A percentile compares a stretch with the other conserved stretches of the same genome.
Conservation (phyloP, 2,113 vertebrate species). For the Peromyscus leucopus region DNA sequence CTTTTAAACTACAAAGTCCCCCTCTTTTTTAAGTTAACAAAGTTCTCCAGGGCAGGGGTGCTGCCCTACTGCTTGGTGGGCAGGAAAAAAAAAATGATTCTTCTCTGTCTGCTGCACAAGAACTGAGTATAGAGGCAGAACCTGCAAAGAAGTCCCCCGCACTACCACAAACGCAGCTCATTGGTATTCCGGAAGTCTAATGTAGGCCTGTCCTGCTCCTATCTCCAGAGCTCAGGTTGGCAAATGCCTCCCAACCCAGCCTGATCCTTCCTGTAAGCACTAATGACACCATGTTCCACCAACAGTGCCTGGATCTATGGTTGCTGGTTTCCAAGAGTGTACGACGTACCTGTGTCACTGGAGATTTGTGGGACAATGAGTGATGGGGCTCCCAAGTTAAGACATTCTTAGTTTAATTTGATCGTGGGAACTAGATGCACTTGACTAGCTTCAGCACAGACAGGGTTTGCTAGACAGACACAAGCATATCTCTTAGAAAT, state of each 20-base stretch:
- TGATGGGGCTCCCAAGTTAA: not conserved
- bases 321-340: not conserved
- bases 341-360: not conserved
- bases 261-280: not conserved
- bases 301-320: not conserved
- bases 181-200: not conserved
- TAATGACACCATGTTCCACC: not conserved
- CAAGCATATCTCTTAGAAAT: not conserved
- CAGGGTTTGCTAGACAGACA: not conserved
- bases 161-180: not conserved
- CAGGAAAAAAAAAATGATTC: not conserved
- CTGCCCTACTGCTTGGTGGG: not conserved
- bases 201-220: not conserved
- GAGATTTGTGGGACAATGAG: not conserved
- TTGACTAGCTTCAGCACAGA: not conserved
- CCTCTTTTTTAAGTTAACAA: not conserved
- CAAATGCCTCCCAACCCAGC: not conserved
- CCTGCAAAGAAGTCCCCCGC: not conserved
- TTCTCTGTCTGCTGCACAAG: not conserved
- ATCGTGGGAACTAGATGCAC: not conserved
- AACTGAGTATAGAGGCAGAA: not conserved
- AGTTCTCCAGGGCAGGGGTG: too few relatives aligned
- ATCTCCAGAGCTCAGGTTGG: not conserved
- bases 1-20: not conserved
- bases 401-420: conserved; percentile 33